Base-by-base conservation (phyloP, 37 sponge, comb jelly and placozoan species). In the Ianthella basta region DNA sequence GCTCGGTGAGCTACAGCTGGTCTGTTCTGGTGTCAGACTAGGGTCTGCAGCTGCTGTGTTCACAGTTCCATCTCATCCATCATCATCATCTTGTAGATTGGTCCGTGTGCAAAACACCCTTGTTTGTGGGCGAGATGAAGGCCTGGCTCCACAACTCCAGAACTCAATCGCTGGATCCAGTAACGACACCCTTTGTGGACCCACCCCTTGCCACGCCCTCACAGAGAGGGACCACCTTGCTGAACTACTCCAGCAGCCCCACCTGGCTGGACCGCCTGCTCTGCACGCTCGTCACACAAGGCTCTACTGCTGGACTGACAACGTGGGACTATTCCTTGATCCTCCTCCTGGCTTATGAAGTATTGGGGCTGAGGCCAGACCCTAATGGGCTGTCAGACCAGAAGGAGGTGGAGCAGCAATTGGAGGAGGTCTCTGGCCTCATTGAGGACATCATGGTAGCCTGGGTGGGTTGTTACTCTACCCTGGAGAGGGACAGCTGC, bases 1-100 rank as follows among this genome's bases (percentile, higher is more conserved):
- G 61, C 54, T 56, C 65, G 90, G 94, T 93, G 72, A 14, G 72
- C 27, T 1, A 50, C 41, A n/a, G 27, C 37, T 34, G 23, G 6
- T 33, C 37, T 60, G 37, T 82, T 12, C 20, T 14, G 40, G n/a
- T 24, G 29, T 21, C 25, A 13, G 63, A 13, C 4, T 10, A 44
- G 50, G n/a, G n/a, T n/a, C n/a, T n/a, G n/a, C n/a, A n/a, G n/a
- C n/a, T n/a, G n/a, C n/a, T n/a, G n/a, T n/a, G n/a, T n/a, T n/a
- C n/a, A n/a, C n/a, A n/a, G n/a, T n/a, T n/a, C n/a, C n/a, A n/a
- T n/a, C n/a, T n/a, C n/a, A n/a, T n/a, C n/a, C n/a, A n/a, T n/a
- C n/a, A n/a, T n/a, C n/a, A n/a, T n/a, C n/a, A n/a, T n/a, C 34
- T 4, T n/a, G 18, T 33, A 69, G 70, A 69, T 69, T 1, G 35